A percentile compares a stretch with the other conserved stretches of the same genome.
Evolutionary conservation across 2,888 invertebrate genomes (phyloP).

Genomic region (Listrodromus nycthemerus): DNA sequence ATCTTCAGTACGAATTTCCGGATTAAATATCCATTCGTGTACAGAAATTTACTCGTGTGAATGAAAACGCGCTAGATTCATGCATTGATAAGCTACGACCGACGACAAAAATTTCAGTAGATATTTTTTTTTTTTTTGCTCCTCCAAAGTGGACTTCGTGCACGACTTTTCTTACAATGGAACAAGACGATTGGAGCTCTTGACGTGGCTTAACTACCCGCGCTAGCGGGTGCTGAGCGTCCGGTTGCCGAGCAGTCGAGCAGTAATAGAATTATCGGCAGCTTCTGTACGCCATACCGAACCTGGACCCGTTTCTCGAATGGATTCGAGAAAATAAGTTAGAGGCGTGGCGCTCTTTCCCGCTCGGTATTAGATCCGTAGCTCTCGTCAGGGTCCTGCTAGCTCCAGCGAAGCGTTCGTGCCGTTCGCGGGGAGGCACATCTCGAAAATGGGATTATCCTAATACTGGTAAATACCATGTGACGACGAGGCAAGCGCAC

Average conservation of each 20-base stretch:
- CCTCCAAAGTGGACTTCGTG: neutral
- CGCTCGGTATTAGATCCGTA: slow-evolving; percentile 17
- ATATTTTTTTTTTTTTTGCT: neutral
- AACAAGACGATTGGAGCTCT: slow-evolving; percentile 24
- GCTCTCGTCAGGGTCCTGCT: neutral
- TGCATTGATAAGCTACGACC: neutral
- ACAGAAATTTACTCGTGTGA: neutral
- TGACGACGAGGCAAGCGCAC: slow-evolving; percentile 18
- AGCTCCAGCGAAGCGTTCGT: slow-evolving; percentile 30
- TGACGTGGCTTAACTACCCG: slow-evolving; percentile 19
- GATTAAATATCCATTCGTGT: neutral
- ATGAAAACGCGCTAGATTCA: neutral
- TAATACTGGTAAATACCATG: slow-evolving; percentile 74
- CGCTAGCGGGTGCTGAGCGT: slow-evolving; percentile 30
- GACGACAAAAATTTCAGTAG: neutral
- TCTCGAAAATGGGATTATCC: slow-evolving; percentile 77
- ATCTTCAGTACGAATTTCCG: neutral
- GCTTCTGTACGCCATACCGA: neutral
- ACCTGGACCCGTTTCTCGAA: slow-evolving; percentile 56
- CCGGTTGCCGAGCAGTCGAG: slow-evolving; percentile 45
- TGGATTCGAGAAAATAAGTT: slow-evolving; percentile 44
- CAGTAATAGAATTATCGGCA: slow-evolving; percentile 28
- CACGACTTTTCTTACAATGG: slow-evolving; percentile 31
- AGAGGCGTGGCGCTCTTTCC: slow-evolving; percentile 54
- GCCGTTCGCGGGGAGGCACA: slow-evolving; percentile 58